These are phyloP conservation scores for Helicoverpa armigera DNA, from an alignment of 1,140 invertebrate species.

Conservation along the genomic window DNA sequence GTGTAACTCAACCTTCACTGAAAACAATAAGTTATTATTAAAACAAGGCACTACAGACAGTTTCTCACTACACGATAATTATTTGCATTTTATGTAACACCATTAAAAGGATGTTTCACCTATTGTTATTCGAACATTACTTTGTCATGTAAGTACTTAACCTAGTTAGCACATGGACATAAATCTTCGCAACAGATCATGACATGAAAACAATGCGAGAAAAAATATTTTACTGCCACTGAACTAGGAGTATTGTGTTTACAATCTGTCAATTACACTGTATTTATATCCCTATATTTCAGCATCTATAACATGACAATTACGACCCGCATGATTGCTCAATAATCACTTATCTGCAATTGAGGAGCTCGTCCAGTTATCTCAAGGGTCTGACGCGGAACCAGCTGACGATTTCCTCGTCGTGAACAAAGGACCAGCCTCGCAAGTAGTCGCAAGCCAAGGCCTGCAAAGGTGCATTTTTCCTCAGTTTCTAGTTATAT, in stretches of 20 bases:
- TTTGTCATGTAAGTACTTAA: too few relatives aligned
- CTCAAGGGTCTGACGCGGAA: conserved; percentile 8
- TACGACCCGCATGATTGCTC: background rate
- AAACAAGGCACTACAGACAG: too few relatives aligned
- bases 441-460: background rate
- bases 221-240: too few relatives aligned
- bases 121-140: too few relatives aligned
- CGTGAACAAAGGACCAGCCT: conserved; percentile 22
- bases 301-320: background rate
- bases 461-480: conserved; percentile 17
- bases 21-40: background rate
- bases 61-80: too few relatives aligned
- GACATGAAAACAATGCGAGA: background rate
- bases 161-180: too few relatives aligned
- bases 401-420: conserved; percentile 2
- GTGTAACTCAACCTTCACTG: background rate
- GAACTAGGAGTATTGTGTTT: too few relatives aligned
- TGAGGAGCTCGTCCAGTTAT: conserved; percentile 2
- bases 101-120: too few relatives aligned
- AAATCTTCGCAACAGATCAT: background rate
- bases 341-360: conserved; percentile 1
- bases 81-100: too few relatives aligned
- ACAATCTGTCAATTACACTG: too few relatives aligned
- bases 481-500: background rate
- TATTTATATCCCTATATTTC: background rate